A percentile compares a stretch with the other conserved stretches of the same genome.
These are phyloP conservation scores for Epinephelus lanceolatus DNA, from an alignment of 2,113 vertebrate species.

Conservation along the genomic window DNA sequence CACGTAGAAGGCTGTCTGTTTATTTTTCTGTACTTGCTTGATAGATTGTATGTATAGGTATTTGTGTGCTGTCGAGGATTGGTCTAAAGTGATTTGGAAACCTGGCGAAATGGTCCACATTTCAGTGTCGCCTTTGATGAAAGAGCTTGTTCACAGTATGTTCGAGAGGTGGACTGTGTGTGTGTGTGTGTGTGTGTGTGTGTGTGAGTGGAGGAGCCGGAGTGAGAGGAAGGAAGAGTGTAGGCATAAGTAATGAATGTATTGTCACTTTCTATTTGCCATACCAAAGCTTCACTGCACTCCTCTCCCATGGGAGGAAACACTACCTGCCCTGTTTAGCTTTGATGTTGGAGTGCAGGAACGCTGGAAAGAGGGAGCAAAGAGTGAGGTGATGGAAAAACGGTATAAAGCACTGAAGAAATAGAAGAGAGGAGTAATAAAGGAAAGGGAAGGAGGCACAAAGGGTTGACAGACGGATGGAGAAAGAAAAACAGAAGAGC, in stretches of 20 bases:
- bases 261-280: slow-evolving; percentile 76
- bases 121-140: slow-evolving; percentile 21
- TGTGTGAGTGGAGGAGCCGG: background rate
- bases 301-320: slow-evolving; percentile 55
- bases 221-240: slow-evolving; percentile 35
- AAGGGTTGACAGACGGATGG: background rate
- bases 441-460: background rate
- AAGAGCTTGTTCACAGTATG: slow-evolving; percentile 11
- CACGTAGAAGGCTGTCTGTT: background rate
- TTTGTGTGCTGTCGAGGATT: background rate
- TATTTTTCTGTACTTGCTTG: background rate
- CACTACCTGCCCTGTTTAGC: slow-evolving; percentile 43
- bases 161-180: slow-evolving; percentile 6
- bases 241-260: slow-evolving; percentile 73
- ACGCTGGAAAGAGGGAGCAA: background rate
- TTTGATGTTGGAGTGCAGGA: slow-evolving; percentile 21
- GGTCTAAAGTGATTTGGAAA: slow-evolving; percentile 34
- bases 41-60: background rate
- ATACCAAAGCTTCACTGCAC: slow-evolving; percentile 41
- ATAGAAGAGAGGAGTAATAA: background rate
- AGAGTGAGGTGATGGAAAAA: background rate
- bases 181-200: slow-evolving; percentile 22
- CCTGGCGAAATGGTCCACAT: slow-evolving; percentile 15
- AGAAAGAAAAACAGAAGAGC: background rate
- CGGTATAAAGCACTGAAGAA: background rate